Conservation (phyloP, 2,888 invertebrate species). For the Drosophila basisetae region DNA sequence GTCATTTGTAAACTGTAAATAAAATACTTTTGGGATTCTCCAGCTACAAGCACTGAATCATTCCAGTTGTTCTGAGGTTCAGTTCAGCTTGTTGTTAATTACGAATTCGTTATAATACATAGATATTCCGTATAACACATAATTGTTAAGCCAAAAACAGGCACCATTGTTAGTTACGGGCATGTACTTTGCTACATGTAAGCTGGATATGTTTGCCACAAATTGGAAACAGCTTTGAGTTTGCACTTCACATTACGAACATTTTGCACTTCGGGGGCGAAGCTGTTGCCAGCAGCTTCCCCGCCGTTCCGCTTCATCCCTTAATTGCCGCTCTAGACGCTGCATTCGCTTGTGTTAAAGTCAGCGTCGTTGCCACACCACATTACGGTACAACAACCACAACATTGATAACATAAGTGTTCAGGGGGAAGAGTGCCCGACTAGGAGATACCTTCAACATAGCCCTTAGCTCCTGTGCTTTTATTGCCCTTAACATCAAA, state of each 20-base stretch:
- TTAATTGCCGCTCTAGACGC: constrained; percentile 66
- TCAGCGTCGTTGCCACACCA: constrained; percentile 53
- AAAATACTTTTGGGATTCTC: constrained; percentile 13
- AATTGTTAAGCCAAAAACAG: background rate
- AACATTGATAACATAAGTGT: constrained; percentile 1
- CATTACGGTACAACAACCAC: constrained; percentile 39
- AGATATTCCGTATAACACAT: background rate
- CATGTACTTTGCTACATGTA: constrained; percentile 8
- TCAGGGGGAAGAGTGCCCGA: background rate
- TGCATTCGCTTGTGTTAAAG: constrained; percentile 54
- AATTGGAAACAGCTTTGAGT: constrained; percentile 51
- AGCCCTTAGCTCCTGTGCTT: background rate
- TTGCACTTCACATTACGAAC: constrained; percentile 41
- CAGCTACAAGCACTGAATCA: background rate
- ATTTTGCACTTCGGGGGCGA: constrained; percentile 8
- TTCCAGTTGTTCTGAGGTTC: constrained; percentile 13
- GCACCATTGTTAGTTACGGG: constrained; percentile 13
- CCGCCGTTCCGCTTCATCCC: constrained; percentile 36
- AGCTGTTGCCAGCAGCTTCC: background rate
- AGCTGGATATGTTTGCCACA: constrained; percentile 33
- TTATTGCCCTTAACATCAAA: background rate
- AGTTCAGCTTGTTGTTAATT: constrained; percentile 27
- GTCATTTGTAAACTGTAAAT: constrained; percentile 16
- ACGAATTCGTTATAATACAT: constrained; percentile 2
- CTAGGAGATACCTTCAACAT: background rate